These are phyloP conservation scores for Tympanuchus pallidicinctus DNA, from an alignment of 2,113 vertebrate species.

Conservation along the genomic window DNA sequence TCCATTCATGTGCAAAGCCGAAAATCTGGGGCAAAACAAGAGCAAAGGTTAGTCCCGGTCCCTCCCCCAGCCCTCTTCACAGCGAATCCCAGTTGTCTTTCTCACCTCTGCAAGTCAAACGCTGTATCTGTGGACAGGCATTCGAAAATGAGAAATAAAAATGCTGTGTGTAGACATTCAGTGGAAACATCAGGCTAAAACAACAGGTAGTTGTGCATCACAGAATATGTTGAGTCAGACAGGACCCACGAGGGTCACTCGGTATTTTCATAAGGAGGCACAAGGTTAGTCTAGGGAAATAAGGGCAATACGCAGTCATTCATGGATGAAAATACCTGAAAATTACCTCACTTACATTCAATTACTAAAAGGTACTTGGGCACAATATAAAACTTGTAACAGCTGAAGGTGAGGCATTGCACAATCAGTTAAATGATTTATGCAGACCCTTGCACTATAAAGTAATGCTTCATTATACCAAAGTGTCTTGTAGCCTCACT, in stretches of 20 bases:
- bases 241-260: background rate
- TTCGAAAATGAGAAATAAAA: background rate
- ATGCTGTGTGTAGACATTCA: background rate
- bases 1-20: constrained; percentile 46
- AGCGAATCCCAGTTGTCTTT: background rate
- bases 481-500: background rate
- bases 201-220: background rate
- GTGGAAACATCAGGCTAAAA: background rate
- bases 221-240: background rate
- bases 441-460: background rate
- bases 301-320: background rate
- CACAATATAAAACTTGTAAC: background rate
- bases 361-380: background rate
- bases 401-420: background rate
- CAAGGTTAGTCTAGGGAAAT: background rate
- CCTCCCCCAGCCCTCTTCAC: constrained; percentile 25
- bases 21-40: constrained; percentile 16
- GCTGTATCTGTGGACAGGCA: background rate
- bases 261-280: background rate
- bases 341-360: background rate
- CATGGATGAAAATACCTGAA: background rate
- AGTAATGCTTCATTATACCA: background rate
- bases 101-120: constrained; percentile 26
- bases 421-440: background rate
- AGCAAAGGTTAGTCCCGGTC: constrained; percentile 38